A percentile compares a stretch with the other conserved stretches of the same genome.
Conservation (phyloP, 2,113 vertebrate species). For the Odontesthes bonariensis region DNA sequence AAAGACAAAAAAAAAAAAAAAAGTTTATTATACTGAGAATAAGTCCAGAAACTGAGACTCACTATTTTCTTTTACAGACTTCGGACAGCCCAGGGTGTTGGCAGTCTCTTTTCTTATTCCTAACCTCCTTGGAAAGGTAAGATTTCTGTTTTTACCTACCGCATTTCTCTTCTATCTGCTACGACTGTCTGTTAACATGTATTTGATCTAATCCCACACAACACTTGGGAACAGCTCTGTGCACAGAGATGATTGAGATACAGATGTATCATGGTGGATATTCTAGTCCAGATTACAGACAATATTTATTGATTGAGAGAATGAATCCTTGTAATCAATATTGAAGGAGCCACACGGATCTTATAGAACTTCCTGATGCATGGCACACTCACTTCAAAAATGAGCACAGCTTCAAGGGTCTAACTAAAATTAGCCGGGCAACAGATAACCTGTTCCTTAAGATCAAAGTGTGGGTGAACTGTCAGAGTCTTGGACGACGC, state of each 20-base stretch:
- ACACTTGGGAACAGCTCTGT: neutral
- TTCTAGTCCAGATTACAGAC: slow-evolving; percentile 32
- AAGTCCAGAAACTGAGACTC: neutral
- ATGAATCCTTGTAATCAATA: slow-evolving; percentile 4
- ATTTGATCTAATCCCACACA: slow-evolving; percentile 24
- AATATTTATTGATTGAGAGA: neutral
- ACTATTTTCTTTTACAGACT: slow-evolving; percentile 49
- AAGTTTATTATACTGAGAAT: neutral
- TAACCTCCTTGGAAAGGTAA: slow-evolving; percentile 53
- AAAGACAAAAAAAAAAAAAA: neutral
- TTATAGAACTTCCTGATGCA: slow-evolving; percentile 15
- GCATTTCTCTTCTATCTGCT: slow-evolving; percentile 41
- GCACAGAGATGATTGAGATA: neutral
- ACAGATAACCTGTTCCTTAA: slow-evolving; percentile 67
- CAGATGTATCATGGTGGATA: slow-evolving; percentile 21
- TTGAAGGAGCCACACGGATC: slow-evolving; percentile 9
- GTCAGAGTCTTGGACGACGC: slow-evolving; percentile 45
- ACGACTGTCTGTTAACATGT: slow-evolving; percentile 37
- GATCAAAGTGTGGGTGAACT: slow-evolving; percentile 66
- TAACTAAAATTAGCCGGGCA: slow-evolving; percentile 69
- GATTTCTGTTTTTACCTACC: slow-evolving; percentile 13
- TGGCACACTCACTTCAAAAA: slow-evolving; percentile 52
- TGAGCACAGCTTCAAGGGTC: slow-evolving; percentile 42
- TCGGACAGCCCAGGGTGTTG: slow-evolving; percentile 21
- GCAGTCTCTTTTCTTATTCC: slow-evolving; percentile 10